These are phyloP conservation scores for Dinomys branickii DNA, from an alignment of 2,113 vertebrate genomes.

Conservation along the genomic window DNA sequence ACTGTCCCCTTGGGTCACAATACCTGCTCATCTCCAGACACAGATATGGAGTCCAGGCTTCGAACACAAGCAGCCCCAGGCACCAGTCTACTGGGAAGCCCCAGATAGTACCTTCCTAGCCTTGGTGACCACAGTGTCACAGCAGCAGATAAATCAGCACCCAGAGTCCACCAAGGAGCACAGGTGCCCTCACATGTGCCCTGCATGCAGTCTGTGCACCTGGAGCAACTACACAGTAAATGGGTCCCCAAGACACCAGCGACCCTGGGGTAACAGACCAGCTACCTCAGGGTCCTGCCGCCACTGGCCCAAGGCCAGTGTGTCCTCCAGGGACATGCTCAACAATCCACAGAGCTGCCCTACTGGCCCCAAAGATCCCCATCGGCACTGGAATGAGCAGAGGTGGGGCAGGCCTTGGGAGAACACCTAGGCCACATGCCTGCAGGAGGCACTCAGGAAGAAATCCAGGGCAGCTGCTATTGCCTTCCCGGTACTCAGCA, in stretches of 20 bases:
- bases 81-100: neutral
- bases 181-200: neutral
- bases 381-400: neutral
- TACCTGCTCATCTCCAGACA: neutral
- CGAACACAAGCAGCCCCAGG: neutral
- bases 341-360: neutral
- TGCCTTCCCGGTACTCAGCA: neutral
- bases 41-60: neutral
- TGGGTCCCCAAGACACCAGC: neutral
- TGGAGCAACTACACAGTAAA: neutral
- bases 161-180: neutral
- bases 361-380: neutral
- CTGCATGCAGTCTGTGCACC: neutral
- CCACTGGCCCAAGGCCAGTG: neutral
- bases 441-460: slow-evolving; percentile 81
- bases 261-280: neutral
- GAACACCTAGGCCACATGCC: slow-evolving; percentile 82
- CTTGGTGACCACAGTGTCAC: neutral
- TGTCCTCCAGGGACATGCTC: neutral
- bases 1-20: no score
- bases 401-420: neutral
- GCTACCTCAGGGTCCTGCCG: neutral
- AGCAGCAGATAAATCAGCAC: neutral
- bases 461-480: slow-evolving; percentile 80
- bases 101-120: neutral